Conservation (phyloP, 2,113 vertebrate species). For the Melanocharis versteri region DNA sequence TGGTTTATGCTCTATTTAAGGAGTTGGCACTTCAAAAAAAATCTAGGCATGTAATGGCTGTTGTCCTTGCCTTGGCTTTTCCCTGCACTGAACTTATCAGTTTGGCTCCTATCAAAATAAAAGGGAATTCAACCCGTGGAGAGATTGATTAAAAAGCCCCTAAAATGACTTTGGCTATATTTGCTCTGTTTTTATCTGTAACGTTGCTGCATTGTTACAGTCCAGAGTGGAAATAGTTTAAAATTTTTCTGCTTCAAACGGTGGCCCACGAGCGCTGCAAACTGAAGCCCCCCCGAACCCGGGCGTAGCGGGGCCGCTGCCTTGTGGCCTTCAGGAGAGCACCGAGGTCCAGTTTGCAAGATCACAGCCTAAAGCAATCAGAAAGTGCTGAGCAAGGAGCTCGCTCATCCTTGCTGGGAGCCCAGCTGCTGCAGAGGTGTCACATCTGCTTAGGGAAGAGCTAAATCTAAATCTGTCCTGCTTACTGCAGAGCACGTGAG, state of each 20-base stretch:
- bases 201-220: background rate
- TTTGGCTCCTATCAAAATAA: background rate
- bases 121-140: background rate
- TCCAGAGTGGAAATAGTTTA: constrained; percentile 20
- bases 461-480: background rate
- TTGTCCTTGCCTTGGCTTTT: constrained; percentile 26
- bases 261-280: background rate
- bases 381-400: background rate
- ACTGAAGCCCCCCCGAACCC: background rate
- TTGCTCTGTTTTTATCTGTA: constrained; percentile 5
- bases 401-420: background rate
- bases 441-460: background rate
- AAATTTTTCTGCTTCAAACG: background rate
- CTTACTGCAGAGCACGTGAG: background rate
- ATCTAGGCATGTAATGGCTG: background rate
- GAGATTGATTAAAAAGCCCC: background rate
- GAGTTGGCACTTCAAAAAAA: background rate
- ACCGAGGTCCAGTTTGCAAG: background rate
- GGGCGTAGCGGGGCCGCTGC: rapidly evolving
- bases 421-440: background rate
- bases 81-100: background rate
- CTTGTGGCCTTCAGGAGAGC: background rate
- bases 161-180: background rate
- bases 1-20: background rate
- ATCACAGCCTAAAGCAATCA: background rate